Evolutionary conservation across 2,888 invertebrate genomes (phyloP).

Genomic region (Nomada fabriciana): DNA sequence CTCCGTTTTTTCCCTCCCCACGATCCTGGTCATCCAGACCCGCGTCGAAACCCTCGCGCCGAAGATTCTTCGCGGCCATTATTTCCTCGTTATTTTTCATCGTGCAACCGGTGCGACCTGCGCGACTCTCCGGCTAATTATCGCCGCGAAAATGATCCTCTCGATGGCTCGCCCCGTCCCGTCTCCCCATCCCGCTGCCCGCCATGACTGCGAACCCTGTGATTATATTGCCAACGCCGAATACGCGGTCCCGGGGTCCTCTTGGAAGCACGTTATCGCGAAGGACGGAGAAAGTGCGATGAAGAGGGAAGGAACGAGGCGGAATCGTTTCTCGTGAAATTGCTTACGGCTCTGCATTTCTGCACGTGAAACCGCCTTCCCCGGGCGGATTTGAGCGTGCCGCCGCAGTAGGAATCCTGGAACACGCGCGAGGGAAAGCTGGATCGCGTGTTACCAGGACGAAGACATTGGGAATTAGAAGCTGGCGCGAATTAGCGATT

Average conservation of each 20-base stretch:
- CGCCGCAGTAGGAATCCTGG: conserved; percentile 38
- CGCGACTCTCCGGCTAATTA: conserved; percentile 79
- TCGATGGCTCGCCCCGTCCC: conserved; percentile 28
- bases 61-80: conserved; percentile 73
- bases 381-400: conserved; percentile 56
- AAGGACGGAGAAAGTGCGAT: conserved; percentile 6
- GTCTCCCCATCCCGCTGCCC: conserved; percentile 8
- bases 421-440: conserved; percentile 45
- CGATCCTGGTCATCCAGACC: background rate
- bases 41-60: background rate
- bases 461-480: conserved; percentile 59
- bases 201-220: conserved; percentile 72
- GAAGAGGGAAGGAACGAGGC: conserved; percentile 17
- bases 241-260: conserved; percentile 46
- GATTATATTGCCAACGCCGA: conserved; percentile 74
- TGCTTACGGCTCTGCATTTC: conserved; percentile 81
- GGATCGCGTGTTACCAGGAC: conserved; percentile 54
- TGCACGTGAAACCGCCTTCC: conserved; percentile 79
- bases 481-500: conserved; percentile 47
- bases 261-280: conserved; percentile 28
- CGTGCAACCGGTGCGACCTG: conserved; percentile 69
- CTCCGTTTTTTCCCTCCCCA: background rate
- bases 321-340: conserved; percentile 82
- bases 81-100: conserved; percentile 83
- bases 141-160: conserved; percentile 81